Base-by-base conservation (phyloP, 1,140 invertebrate species). In the Gerris buenoi region DNA sequence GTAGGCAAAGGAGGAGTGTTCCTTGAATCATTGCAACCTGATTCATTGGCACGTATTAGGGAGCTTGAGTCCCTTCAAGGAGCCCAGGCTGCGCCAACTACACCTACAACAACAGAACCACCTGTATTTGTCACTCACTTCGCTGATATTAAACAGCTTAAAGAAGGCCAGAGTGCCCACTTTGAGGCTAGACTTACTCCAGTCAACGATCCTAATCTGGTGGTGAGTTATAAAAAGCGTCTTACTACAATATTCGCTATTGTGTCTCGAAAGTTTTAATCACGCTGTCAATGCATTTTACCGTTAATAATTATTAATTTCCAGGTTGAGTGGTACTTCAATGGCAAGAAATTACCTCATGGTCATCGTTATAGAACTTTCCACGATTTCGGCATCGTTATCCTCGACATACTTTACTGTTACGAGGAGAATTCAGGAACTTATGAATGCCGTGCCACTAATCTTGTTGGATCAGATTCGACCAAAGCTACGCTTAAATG, bases 321-420 rank as follows among this genome's bases (percentile, higher is more conserved):
- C 74, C 65, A 88, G 73, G 93, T 98, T 5, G 91, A 95, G 77
- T 97, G 93, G 93, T 94, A 88, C 74, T 94, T 91, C 73, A 93
- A 97, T 77, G 93, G 92, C 64, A 90, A 93, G 76, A 93, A 93
- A 75, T 79, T 96, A 70, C 89, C 90, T 0, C 88, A 90, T 76
- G 94, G 94, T 26, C 93, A 97, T 79, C 86, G 94, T 67, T 97
- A 94, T 76, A 86, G 93, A 71, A 96, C 93, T 61, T 94, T 95
- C 86, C 93, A 97, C 76, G 95, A 98, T 76, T 97, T 98, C 79
- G 94, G 89, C 68, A 94, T 96, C 75, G 95, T 97, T 28, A 94
- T 96, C 72, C 81, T 98, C 67, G 95, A 97, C 73, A 95, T 98
- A 68, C 79, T 97, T 1, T 98, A 97, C 75, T 96, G 93, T 72